Percentiles rank a stretch among this genome's conserved stretches.
Conservation (phyloP, 2,888 invertebrate species). For the Argyra leucocephala region DNA sequence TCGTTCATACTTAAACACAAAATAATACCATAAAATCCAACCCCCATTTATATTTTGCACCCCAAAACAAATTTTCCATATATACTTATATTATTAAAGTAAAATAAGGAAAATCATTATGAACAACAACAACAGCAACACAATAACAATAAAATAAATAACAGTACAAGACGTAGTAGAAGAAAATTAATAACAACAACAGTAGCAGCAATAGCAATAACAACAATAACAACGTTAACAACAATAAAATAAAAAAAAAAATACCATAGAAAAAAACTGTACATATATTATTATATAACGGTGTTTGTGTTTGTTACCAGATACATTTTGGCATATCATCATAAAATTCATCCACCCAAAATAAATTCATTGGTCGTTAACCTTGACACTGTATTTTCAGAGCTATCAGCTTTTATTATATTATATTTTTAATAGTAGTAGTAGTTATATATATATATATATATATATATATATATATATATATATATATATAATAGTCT, state of each 20-base stretch:
- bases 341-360: conserved; percentile 45
- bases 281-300: not conserved
- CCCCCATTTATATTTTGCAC: conserved; percentile 3
- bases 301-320: not conserved
- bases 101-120: not conserved
- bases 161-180: not conserved
- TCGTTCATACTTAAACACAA: not conserved
- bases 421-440: too few species aligned
- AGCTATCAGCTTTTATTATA: conserved; percentile 6
- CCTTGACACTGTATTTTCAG: conserved; percentile 37
- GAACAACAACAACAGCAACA: not conserved
- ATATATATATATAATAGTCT: not conserved
- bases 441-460: not conserved
- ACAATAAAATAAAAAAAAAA: not conserved
- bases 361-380: conserved; percentile 45
- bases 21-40: not conserved
- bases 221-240: not conserved
- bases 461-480: not conserved
- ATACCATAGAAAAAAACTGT: not conserved
- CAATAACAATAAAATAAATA: not conserved
- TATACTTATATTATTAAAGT: not conserved
- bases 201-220: not conserved
- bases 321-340: conserved; percentile 32
- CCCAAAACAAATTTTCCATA: not conserved
- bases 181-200: not conserved